Percentiles rank a stretch among this genome's conserved stretches.
These are phyloP conservation scores for Macropis europaea DNA, from an alignment of 2,888 invertebrate genomes.

Conservation along the genomic window DNA sequence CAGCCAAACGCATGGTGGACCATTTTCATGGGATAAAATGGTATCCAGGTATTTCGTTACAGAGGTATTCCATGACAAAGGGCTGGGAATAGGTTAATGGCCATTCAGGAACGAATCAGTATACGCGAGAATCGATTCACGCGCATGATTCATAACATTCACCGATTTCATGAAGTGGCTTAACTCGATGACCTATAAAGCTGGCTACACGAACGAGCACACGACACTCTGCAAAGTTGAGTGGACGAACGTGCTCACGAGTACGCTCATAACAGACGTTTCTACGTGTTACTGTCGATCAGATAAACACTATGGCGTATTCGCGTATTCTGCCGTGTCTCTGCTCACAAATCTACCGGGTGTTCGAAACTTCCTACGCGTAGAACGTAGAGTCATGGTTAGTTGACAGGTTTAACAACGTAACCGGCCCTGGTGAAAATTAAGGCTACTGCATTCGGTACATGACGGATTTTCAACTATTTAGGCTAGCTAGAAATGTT, in stretches of 20 bases:
- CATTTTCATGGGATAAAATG: conserved; percentile 5
- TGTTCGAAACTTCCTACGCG: not conserved
- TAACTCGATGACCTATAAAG: conserved; percentile 65
- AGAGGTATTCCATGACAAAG: conserved; percentile 30
- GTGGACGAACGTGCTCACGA: conserved; percentile 44
- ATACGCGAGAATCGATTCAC: conserved; percentile 9
- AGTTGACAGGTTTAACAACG: not conserved
- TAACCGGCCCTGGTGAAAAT: not conserved
- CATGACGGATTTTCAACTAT: too few relatives aligned
- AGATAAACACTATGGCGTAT: conserved; percentile 59
- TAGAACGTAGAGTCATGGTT: not conserved
- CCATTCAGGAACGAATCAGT: conserved; percentile 11
- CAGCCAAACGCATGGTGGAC: not conserved
- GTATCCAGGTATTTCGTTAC: conserved; percentile 18
- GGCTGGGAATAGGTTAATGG: conserved; percentile 20
- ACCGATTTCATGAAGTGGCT: conserved; percentile 47
- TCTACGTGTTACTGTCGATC: conserved; percentile 58
- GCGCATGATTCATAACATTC: conserved; percentile 20
- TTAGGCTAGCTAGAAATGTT: too few relatives aligned
- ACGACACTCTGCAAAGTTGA: conserved; percentile 26
- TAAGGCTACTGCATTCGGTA: too few relatives aligned
- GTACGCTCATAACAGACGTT: conserved; percentile 53
- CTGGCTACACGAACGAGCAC: conserved; percentile 46
- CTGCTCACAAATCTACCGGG: conserved; percentile 2
- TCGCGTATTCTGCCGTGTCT: conserved; percentile 35